Evolutionary conservation across 2,888 invertebrate species (phyloP).

Genomic region (Pachydiplax longipennis): DNA sequence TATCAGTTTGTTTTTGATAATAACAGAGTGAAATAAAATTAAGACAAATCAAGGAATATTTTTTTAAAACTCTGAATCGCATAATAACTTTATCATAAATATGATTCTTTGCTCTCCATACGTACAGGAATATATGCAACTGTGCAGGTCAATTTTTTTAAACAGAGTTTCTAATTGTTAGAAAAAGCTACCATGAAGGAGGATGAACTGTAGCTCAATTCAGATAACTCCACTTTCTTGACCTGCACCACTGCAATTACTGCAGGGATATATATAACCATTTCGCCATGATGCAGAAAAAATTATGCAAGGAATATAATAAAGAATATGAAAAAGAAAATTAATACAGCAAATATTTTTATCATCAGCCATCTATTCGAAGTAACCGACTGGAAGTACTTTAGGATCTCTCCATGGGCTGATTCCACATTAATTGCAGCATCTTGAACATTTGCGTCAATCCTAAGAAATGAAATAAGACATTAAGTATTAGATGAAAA

Average conservation of each 20-base stretch:
- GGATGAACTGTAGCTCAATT: neutral
- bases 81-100: neutral
- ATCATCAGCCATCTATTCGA: conserved; percentile 99
- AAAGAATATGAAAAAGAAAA: conserved; percentile 99
- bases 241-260: neutral
- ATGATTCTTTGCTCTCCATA: neutral
- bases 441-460: conserved; percentile 96
- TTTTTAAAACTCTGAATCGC: neutral
- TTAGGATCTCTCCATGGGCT: conserved; percentile 95
- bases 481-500: neutral
- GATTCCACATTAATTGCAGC: conserved; percentile 96
- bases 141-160: neutral
- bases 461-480: conserved; percentile 65
- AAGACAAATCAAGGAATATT: neutral
- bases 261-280: neutral
- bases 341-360: conserved; percentile 97
- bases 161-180: neutral
- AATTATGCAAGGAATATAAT: conserved; percentile 91
- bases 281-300: neutral
- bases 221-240: neutral
- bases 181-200: neutral
- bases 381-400: conserved; percentile 96
- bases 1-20: neutral
- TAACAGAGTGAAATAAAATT: neutral
- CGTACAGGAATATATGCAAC: neutral